These are phyloP conservation scores for Zaprionus nigranus DNA, from an alignment of 1,140 invertebrate species.

Conservation along the genomic window DNA sequence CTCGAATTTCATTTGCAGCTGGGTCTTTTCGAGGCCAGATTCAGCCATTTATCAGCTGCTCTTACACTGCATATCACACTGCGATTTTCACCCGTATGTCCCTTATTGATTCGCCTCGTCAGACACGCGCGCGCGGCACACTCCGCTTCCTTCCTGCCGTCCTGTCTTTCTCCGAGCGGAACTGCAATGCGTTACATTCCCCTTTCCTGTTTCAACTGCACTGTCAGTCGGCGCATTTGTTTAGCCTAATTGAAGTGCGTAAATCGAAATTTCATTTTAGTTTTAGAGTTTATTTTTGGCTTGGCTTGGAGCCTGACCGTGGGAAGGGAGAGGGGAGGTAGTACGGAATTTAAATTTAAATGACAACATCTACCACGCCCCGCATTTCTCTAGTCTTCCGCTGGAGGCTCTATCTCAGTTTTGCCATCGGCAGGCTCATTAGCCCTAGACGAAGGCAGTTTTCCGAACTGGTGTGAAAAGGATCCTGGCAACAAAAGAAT, in stretches of 20 bases:
- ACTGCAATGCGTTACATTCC: slow-evolving; percentile 37
- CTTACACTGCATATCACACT: neutral
- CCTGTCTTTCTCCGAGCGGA: slow-evolving; percentile 41
- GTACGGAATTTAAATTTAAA: slow-evolving; percentile 33
- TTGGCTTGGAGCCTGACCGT: neutral
- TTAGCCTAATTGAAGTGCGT: slow-evolving; percentile 47
- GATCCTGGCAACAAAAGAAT: slow-evolving; percentile 33
- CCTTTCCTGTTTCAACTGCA: slow-evolving; percentile 24
- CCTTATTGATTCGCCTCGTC: slow-evolving; percentile 47
- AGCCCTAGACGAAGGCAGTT: slow-evolving; percentile 10
- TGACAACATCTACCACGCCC: slow-evolving; percentile 54
- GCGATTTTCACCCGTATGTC: slow-evolving; percentile 2
- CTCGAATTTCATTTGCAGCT: slow-evolving; percentile 47
- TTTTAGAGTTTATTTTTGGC: slow-evolving; percentile 5
- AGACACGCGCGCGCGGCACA: slow-evolving; percentile 46
- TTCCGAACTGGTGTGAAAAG: slow-evolving; percentile 49
- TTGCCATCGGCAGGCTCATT: slow-evolving; percentile 54
- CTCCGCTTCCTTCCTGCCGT: slow-evolving; percentile 46
- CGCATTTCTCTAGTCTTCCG: slow-evolving; percentile 11
- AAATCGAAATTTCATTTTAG: slow-evolving; percentile 29
- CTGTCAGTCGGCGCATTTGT: slow-evolving; percentile 34
- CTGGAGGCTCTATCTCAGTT: slow-evolving; percentile 30
- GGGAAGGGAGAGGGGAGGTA: no score
- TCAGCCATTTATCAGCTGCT: slow-evolving; percentile 44
- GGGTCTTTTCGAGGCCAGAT: slow-evolving; percentile 5